A percentile compares a stretch with the other conserved stretches of the same genome.
Conservation (phyloP, 2,888 invertebrate genomes). For the Agrypnus murinus region DNA sequence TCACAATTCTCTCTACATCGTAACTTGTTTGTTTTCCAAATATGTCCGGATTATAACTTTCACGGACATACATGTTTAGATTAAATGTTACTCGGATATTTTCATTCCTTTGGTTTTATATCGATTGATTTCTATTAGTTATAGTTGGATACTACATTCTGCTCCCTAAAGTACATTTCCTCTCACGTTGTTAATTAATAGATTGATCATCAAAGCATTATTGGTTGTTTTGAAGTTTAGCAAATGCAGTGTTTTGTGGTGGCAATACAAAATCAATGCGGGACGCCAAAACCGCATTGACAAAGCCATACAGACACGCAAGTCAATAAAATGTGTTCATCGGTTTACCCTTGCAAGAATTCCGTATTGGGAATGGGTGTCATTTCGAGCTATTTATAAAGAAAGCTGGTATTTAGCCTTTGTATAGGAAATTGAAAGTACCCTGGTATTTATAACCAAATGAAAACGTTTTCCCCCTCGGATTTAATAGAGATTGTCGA, state of each 20-base stretch:
- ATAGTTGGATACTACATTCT: no score
- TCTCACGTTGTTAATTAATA: slow-evolving; percentile 13
- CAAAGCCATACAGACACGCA: slow-evolving; percentile 25
- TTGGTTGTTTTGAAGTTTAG: slow-evolving; percentile 31
- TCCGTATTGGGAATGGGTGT: slow-evolving; percentile 15
- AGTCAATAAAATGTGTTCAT: slow-evolving; percentile 29
- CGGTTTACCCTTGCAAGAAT: neutral
- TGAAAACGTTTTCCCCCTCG: slow-evolving; percentile 14
- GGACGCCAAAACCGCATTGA: slow-evolving; percentile 24
- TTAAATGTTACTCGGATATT: no score
- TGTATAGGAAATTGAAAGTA: slow-evolving; percentile 18
- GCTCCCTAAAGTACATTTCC: no score
- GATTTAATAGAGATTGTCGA: neutral
- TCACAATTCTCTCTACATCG: slow-evolving; percentile 7
- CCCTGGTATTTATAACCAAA: neutral
- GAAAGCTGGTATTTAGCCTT: slow-evolving; percentile 8
- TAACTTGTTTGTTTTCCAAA: neutral
- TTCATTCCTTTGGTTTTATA: no score
- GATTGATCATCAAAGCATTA: slow-evolving; percentile 23
- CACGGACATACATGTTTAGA: no score
- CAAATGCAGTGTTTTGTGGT: slow-evolving; percentile 27
- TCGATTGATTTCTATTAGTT: no score
- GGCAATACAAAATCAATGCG: slow-evolving; percentile 32
- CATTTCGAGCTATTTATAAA: slow-evolving; percentile 10
- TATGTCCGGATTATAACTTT: no score